Base-by-base conservation (phyloP, 1,140 invertebrate species). In the Pentalonia nigronervosa region DNA sequence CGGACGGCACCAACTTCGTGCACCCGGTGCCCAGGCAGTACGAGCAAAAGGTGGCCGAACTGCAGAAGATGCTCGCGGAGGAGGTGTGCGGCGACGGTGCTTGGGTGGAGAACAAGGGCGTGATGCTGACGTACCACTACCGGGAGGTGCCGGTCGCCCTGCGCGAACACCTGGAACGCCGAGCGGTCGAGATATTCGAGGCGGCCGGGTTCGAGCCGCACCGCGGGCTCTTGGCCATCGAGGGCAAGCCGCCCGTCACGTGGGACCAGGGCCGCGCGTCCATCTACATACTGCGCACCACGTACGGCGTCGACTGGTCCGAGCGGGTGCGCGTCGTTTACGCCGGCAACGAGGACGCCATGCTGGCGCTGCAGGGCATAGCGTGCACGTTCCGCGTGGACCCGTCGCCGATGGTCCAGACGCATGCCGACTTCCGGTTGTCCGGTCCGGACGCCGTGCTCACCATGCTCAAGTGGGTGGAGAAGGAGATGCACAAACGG, bases 21-120 rank as follows among this genome's bases (percentile, higher is more conserved):
- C 98, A 98, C 95, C 98, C 98, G 2, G 98, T 98, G 97, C 98
- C 98, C 1, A 96, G 97, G 76, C 98, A 98, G 94, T 97, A 97
- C 94, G 97, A 98, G 94, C 97, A 97, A 60, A 98, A 98, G 95
- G 97, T 98, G 30, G 97, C 96, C 30, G 96, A 96, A 83, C 95
- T 99, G 30, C 96, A 98, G 94, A 97, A 98, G 94, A 96, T 97
- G 3, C 95, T 98, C 53, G 97, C 98, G 95, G 98, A 98, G 94
- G 97, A 97, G 95, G 97, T 98, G 11, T 98, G 98, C 94, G 96
- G 96, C 94, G 97, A 98, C 94, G 98, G 98, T 41, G 98, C 98
- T 7, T 98, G 98, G 98, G 97, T 98, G 6, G 98, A 99, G 95
- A 98, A 98, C 95, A 99, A 99, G 95, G 98, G 98, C 17, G 97